Percentiles rank a stretch among this genome's conserved stretches.
These are phyloP conservation scores for Rhynchophorus ferrugineus DNA, from an alignment of 1,140 invertebrate species.

Conservation along the genomic window DNA sequence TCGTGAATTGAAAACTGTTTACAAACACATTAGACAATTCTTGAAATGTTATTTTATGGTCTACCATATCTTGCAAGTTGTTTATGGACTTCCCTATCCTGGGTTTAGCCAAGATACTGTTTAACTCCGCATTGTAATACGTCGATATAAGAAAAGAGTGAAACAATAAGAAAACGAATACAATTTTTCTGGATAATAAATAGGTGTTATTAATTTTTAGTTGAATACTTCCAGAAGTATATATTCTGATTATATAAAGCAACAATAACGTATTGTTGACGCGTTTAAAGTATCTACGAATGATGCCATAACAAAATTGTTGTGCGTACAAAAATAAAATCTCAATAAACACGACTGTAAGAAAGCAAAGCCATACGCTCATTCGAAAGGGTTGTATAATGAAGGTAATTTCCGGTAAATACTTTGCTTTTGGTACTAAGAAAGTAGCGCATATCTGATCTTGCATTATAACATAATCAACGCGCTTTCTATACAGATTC, in stretches of 20 bases:
- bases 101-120: conserved; percentile 13
- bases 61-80: conserved; percentile 20
- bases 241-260: not conserved
- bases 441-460: conserved; percentile 10
- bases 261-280: not conserved
- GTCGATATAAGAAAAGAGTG: conserved; percentile 5
- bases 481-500: not conserved
- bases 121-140: conserved; percentile 15
- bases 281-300: not conserved
- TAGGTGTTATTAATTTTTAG: not conserved
- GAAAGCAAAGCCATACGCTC: not conserved
- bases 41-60: not conserved
- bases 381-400: conserved; percentile 5
- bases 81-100: conserved; percentile 1
- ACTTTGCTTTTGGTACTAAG: conserved; percentile 10
- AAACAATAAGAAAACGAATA: not conserved
- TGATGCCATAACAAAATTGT: not conserved
- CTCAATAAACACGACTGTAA: not conserved
- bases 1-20: not conserved
- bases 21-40: not conserved
- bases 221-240: not conserved
- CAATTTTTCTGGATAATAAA: not conserved
- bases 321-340: not conserved
- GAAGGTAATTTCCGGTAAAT: conserved; percentile 2
- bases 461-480: conserved; percentile 8